A percentile compares a stretch with the other conserved stretches of the same genome.
Evolutionary conservation across 23 tunicate species (phyloP).

Genomic region (Trididemnum miniatum): DNA sequence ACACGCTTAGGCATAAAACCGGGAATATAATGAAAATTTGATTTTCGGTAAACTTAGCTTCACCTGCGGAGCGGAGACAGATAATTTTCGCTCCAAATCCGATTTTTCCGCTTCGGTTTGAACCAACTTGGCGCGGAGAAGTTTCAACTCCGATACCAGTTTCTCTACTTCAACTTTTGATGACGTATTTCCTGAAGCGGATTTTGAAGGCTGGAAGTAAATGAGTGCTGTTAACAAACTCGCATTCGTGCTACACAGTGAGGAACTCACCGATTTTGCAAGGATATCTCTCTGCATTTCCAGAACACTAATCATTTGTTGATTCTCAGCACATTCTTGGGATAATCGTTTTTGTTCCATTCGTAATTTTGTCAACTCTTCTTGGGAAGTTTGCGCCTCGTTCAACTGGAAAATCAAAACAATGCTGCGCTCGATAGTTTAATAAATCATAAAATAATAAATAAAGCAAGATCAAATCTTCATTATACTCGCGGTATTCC

Average conservation of each 20-base stretch:
- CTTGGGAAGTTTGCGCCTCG: conserved; percentile 33
- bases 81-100: not conserved
- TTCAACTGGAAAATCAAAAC: conserved; percentile 32
- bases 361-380: conserved; percentile 37
- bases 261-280: conserved; percentile 62
- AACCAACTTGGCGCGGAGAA: conserved; percentile 27
- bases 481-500: too few relatives aligned
- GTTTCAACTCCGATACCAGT: conserved; percentile 45
- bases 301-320: conserved; percentile 78
- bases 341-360: conserved; percentile 61
- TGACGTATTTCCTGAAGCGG: conserved; percentile 3
- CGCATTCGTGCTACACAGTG: not conserved
- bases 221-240: too few relatives aligned
- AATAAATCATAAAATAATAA: too few relatives aligned
- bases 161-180: conserved; percentile 50
- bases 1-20: too few relatives aligned
- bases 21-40: too few relatives aligned
- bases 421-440: too few relatives aligned
- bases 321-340: conserved; percentile 74
- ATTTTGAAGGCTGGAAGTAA: conserved; percentile 69
- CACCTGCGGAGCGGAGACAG: too few relatives aligned
- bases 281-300: conserved; percentile 89
- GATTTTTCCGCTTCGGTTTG: conserved; percentile 22
- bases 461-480: too few relatives aligned
- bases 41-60: too few relatives aligned